phyloP scores from a whole-genome alignment of 2,797 vertebrate species.

The Tinamus major region DNA sequence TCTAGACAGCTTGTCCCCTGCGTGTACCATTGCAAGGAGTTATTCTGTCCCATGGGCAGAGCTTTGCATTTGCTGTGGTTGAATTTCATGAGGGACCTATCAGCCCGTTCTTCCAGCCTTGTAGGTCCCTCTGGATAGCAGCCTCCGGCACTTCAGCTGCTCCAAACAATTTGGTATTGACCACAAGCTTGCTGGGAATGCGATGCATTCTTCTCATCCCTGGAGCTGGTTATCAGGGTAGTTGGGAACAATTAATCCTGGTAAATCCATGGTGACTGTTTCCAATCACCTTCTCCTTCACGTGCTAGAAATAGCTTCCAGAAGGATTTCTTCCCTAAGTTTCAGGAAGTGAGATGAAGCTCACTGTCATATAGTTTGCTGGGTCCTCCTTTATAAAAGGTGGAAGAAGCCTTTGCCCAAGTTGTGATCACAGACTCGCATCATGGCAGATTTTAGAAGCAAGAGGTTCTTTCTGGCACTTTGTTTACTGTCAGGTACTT shows the following conservation, averaged over 20 bases:
- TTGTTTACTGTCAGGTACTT: not conserved
- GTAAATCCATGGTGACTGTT: not conserved
- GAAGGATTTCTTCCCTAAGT: not conserved
- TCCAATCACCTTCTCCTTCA: not conserved
- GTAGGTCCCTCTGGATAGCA: not conserved
- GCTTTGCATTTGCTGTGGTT: not conserved
- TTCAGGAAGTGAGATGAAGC: rapidly evolving
- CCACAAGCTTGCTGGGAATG: not conserved
- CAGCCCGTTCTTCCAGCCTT: not conserved
- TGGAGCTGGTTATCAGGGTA: not conserved
- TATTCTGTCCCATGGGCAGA: not conserved
- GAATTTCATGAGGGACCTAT: not conserved
- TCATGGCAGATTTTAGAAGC: not conserved
- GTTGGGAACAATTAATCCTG: not conserved
- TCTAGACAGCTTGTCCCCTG: not conserved
- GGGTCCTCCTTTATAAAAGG: not conserved
- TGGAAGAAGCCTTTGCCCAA: not conserved
- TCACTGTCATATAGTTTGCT: not conserved
- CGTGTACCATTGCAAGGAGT: not conserved
- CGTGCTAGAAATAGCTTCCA: not conserved
- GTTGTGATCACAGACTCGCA: not conserved
- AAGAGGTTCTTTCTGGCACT: not conserved
- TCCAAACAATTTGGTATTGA: not conserved
- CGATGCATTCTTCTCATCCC: not conserved
- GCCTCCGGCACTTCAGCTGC: rapidly evolving